Percentiles rank a stretch among this genome's conserved stretches.
These are phyloP conservation scores for Zaprionus lineosus DNA, from an alignment of 2,888 invertebrate genomes.

Conservation along the genomic window DNA sequence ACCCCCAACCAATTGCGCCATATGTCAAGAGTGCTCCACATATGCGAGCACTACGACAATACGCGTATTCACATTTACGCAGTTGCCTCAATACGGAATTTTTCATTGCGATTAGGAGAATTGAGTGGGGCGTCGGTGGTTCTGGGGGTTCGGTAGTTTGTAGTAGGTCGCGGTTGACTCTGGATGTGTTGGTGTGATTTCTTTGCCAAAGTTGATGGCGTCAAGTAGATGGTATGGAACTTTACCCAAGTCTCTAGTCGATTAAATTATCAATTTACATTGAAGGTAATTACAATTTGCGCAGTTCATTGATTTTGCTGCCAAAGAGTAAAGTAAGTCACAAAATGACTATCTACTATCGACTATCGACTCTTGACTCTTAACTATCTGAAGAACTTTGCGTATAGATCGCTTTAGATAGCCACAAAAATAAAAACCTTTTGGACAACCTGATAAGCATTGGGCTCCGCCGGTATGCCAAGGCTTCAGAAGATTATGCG, in stretches of 20 bases:
- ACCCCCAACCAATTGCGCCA: constrained; percentile 69
- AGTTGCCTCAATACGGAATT: too few species aligned
- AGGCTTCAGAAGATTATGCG: constrained; percentile 16
- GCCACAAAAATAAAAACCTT: neutral
- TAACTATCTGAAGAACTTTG: constrained; percentile 1
- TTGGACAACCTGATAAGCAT: constrained; percentile 10
- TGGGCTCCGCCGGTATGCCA: constrained; percentile 1
- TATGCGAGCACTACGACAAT: constrained; percentile 13
- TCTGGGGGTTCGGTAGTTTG: constrained; percentile 9
- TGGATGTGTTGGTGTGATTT: constrained; percentile 28
- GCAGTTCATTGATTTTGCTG: neutral
- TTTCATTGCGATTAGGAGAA: constrained; percentile 43
- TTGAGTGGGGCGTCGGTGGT: neutral
- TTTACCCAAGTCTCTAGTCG: too few species aligned
- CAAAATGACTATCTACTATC: too few species aligned
- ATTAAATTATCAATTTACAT: too few species aligned
- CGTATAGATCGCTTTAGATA: constrained; percentile 23
- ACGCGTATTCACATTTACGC: neutral
- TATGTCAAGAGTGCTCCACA: constrained; percentile 30
- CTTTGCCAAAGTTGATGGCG: constrained; percentile 17
- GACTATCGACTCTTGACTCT: too few species aligned
- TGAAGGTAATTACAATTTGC: constrained; percentile 1
- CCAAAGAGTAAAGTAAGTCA: too few species aligned
- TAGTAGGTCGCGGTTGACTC: constrained; percentile 58
- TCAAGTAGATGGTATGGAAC: neutral